phyloP scores from a whole-genome alignment of 2,113 vertebrate species.

The Nasalis larvatus region DNA sequence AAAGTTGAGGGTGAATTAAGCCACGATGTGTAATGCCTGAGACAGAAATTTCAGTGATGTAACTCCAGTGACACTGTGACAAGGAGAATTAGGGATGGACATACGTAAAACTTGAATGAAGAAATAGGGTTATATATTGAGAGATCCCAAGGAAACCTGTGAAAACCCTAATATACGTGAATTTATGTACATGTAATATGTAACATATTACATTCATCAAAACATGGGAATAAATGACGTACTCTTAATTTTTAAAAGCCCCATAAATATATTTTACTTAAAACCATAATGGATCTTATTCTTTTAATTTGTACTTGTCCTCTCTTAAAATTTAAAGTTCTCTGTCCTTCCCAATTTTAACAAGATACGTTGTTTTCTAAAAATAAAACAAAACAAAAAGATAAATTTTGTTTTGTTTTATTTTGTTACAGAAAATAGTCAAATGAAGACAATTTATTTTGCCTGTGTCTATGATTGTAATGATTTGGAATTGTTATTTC shows the following conservation, averaged over 20 bases:
- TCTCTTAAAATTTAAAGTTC: not conserved
- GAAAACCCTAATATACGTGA: not conserved
- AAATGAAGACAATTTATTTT: constrained; percentile 32
- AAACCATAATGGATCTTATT: not conserved
- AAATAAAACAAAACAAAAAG: not conserved
- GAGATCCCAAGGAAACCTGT: not conserved
- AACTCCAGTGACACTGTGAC: not conserved
- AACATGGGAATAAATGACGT: not conserved
- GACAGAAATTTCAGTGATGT: not conserved
- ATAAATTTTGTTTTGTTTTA: constrained; percentile 17
- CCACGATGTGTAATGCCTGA: not conserved
- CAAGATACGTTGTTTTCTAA: not conserved
- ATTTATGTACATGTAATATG: not conserved
- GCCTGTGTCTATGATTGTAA: not conserved
- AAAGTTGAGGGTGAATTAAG: not conserved
- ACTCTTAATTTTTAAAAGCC: not conserved
- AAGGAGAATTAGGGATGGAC: not conserved
- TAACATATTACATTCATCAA: not conserved
- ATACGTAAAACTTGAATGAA: not conserved
- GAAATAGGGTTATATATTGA: not conserved
- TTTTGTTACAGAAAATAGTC: not conserved
- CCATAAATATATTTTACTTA: not conserved
- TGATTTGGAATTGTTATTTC: constrained; percentile 9
- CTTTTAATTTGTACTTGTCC: not conserved
- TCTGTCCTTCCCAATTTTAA: not conserved